Percentiles rank a stretch among this genome's conserved stretches.
phyloP scores from a whole-genome alignment of 2,113 vertebrate genomes.

The Vulpes vulpes region DNA sequence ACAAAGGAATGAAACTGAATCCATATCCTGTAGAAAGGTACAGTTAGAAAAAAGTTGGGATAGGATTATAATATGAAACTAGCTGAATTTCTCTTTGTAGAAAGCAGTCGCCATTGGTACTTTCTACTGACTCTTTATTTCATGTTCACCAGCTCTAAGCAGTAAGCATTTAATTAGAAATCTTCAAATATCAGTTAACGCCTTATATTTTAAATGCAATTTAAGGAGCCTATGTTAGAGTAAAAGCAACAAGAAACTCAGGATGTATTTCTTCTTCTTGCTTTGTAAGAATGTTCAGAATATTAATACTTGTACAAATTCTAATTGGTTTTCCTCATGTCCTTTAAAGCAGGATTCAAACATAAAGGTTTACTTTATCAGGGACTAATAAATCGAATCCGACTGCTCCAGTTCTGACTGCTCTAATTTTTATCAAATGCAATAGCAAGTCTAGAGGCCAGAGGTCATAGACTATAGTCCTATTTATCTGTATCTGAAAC shows the following conservation, averaged over 20 bases:
- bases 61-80: background rate
- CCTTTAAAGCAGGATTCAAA: constrained; percentile 49
- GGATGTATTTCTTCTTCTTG: background rate
- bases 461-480: background rate
- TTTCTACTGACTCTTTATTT: background rate
- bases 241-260: background rate
- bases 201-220: background rate
- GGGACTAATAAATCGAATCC: background rate
- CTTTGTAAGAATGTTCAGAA: background rate
- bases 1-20: background rate
- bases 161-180: background rate
- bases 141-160: background rate
- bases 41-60: background rate
- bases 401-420: background rate
- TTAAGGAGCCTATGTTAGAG: background rate
- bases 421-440: constrained; percentile 18
- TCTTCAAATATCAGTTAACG: background rate
- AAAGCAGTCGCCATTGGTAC: background rate
- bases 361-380: background rate
- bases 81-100: background rate
- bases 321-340: background rate
- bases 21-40: background rate
- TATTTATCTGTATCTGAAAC: constrained; percentile 32
- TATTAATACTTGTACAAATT: constrained; percentile 14
- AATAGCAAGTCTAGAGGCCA: background rate